phyloP scores from a whole-genome alignment of 2,797 vertebrate genomes.

The Peromyscus attwateri region DNA sequence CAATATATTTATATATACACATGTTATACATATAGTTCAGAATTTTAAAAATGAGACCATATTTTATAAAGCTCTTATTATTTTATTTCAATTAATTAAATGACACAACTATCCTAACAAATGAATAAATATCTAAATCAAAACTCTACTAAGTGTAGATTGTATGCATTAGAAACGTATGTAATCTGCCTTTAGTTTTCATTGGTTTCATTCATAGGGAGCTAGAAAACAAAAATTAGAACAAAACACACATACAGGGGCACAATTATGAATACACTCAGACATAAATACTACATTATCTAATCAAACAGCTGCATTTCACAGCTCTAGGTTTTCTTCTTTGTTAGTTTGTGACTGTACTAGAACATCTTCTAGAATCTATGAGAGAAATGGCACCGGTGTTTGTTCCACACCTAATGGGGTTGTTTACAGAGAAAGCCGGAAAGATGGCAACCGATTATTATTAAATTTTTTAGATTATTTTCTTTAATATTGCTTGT shows the following conservation, averaged over 20 bases:
- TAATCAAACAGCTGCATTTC: background rate
- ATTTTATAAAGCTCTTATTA: constrained; percentile 42
- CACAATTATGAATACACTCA: background rate
- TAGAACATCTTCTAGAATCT: constrained; percentile 84
- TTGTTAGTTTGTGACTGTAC: constrained; percentile 89
- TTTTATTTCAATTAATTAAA: constrained; percentile 52
- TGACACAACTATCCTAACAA: constrained; percentile 36
- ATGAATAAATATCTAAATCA: constrained; percentile 53
- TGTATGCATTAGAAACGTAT: background rate
- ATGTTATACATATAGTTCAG: background rate
- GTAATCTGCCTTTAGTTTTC: background rate
- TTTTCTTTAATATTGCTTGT: constrained; percentile 25
- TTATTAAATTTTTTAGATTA: background rate
- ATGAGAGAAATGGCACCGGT: constrained; percentile 89
- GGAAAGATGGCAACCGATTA: constrained; percentile 91
- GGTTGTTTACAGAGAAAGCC: constrained; percentile 88
- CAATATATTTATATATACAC: no score
- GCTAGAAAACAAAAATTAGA: background rate
- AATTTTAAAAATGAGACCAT: constrained; percentile 18
- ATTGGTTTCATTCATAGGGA: background rate
- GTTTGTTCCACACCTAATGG: constrained; percentile 89
- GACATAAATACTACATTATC: background rate
- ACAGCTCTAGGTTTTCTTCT: constrained; percentile 15
- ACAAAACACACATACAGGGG: background rate
- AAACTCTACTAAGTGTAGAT: background rate